Base-by-base conservation (phyloP, 2,113 vertebrate species). In the Sciurus niger region DNA sequence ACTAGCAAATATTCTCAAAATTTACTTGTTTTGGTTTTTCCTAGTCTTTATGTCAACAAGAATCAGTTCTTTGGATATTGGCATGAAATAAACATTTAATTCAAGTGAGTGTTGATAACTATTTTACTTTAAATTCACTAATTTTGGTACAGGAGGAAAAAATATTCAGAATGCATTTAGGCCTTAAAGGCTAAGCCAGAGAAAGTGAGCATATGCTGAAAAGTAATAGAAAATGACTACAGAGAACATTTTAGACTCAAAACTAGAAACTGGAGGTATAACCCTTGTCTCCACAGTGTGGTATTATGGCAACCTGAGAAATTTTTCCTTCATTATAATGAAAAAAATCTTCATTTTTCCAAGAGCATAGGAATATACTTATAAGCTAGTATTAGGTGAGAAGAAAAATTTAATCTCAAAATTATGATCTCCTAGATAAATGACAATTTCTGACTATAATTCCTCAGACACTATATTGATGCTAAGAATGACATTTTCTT, bases 71-170 rank as follows among this genome's bases (percentile, higher is more conserved):
- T 79, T 79, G 1, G 2, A 43, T 70, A 11, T 2, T 55, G 4
- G 78, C 48, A 76, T 95, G n/a, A 77, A 89, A 83, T 74, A 5
- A 13, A 14, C n/a, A 65, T 18, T 13, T 88, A 58, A 79, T 28
- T 46, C 32, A 86, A 63, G 8, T n/a, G 37, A 86, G 8, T 40
- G 16, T 63, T 74, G 32, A 90, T 32, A 87, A n/a, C 18, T 28
- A 43, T 84, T 93, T 92, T 40, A 77, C 46, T 90, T 84, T 89
- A 32, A 74, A 92, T 77, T 91, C 58, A 94, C 17, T 89, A 77
- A 76, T 85, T 70, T 72, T 87, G 28, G 1, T 34, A 43, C 24
- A 40, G 3, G 24, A 65, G 10, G 14, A 22, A 68, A 58, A 89
- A 65, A 55, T 25, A 32, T 82, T 28, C 6, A 77, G 55, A 88